phyloP scores from a whole-genome alignment of 2,888 invertebrate species.

The Pachliopta kotzebuea region DNA sequence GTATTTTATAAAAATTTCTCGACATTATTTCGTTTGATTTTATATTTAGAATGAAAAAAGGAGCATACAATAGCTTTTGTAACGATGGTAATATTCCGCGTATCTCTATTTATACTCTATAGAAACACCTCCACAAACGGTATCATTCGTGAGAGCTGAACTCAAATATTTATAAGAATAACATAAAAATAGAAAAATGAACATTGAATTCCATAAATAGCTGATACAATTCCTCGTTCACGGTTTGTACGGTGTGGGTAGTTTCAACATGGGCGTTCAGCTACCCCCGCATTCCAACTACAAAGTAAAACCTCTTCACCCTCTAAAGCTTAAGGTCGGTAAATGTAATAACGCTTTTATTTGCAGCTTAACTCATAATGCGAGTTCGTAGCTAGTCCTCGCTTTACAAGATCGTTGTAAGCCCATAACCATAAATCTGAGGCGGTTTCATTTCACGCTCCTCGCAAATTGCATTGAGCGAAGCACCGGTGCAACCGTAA shows the following conservation, averaged over 20 bases:
- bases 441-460: constrained; percentile 38
- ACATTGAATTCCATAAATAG: background rate
- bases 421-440: constrained; percentile 22
- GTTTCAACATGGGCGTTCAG: background rate
- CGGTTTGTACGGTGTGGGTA: background rate
- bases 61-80: background rate
- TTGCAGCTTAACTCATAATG: constrained; percentile 19
- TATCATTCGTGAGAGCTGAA: background rate
- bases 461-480: constrained; percentile 40
- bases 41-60: background rate
- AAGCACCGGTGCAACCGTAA: constrained; percentile 32
- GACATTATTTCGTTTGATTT: background rate
- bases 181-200: background rate
- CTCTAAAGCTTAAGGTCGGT: background rate
- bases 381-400: constrained; percentile 10
- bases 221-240: background rate
- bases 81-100: background rate
- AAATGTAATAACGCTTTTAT: constrained; percentile 17
- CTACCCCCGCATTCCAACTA: background rate
- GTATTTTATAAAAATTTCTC: background rate
- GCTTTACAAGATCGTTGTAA: constrained; percentile 30
- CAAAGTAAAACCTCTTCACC: constrained; percentile 4
- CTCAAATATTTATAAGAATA: background rate
- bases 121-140: background rate
- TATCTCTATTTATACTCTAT: background rate